Base-by-base conservation (phyloP, 2,113 vertebrate genomes). In the Cariama cristata region DNA sequence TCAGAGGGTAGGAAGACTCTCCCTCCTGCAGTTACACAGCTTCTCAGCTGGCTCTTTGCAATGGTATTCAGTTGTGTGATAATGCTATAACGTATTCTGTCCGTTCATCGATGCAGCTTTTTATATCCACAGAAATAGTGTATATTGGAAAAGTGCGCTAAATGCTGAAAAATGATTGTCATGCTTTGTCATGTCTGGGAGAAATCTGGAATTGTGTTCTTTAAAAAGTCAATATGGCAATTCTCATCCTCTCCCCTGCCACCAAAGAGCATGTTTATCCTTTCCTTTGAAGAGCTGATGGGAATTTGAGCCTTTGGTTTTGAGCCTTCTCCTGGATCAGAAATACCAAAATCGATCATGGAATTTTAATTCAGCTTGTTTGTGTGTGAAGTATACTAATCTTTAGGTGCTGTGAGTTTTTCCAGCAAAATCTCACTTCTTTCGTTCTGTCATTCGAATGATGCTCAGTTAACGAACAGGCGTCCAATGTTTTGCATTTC, bases 61-160 rank as follows among this genome's bases (percentile, higher is more conserved):
- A 0, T 30, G 50, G 7, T 20, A 4, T 5, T 38, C 24, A 22
- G n/a, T 17, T 69, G 42, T 27, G 68, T 42, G 87, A 4, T 64
- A 47, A 5, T 18, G 42, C 83, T 91, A 0, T 9, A 0, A 13
- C 0, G 0, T 14, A 0, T 38, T 26, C 45, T 64, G 35, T 7
- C 66, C 18, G 0, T 45, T 69, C 42, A 11, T 22, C 59, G 10
- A 4, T 47, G 71, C 42, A 55, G 63, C 27, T 56, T 22, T 52
- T 38, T 44, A 8, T 40, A 24, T 11, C 53, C 45, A 6, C 3
- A 69, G 45, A 60, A 76, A 9, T 6, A 14, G 5, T 6, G 30
- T 28, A 24, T 7, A 2, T 12, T 83, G 64, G 66, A 58, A 52
- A 40, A 8, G 1, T 19, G 14, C 62, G 15, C n/a, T 38, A 12